Evolutionary conservation across 2,113 vertebrate species (phyloP).

Genomic region (Corythaeola cristata): DNA sequence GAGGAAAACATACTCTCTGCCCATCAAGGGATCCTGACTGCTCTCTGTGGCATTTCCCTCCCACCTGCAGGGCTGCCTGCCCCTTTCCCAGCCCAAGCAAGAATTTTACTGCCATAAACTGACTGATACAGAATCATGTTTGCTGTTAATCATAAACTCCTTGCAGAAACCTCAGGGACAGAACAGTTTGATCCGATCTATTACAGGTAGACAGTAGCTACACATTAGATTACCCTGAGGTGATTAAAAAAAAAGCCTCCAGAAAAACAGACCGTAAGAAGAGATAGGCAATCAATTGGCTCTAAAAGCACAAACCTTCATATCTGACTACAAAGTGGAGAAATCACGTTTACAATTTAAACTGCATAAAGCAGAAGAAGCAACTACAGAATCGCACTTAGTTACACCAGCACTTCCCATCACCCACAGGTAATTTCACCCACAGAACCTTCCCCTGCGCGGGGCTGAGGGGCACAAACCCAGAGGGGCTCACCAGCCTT

Average conservation of each 20-base stretch:
- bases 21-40: fast-evolving
- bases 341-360: fast-evolving
- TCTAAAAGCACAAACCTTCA: background rate
- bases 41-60: background rate
- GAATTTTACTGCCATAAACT: background rate
- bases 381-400: fast-evolving
- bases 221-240: fast-evolving
- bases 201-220: background rate
- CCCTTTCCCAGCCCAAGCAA: background rate
- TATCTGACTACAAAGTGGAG: fast-evolving
- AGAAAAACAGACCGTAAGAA: background rate
- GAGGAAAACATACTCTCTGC: fast-evolving
- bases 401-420: background rate
- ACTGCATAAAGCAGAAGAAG: too few relatives aligned
- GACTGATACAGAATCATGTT: fast-evolving
- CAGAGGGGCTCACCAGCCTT: background rate
- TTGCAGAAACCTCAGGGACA: background rate
- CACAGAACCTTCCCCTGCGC: fast-evolving
- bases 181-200: background rate
- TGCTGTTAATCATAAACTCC: background rate
- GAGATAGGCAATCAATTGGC: fast-evolving
- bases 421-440: fast-evolving
- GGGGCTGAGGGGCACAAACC: too few relatives aligned
- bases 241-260: background rate
- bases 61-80: too few relatives aligned